Evolutionary conservation across 2,888 invertebrate species (phyloP).

Genomic region (Saturnia pavonia): DNA sequence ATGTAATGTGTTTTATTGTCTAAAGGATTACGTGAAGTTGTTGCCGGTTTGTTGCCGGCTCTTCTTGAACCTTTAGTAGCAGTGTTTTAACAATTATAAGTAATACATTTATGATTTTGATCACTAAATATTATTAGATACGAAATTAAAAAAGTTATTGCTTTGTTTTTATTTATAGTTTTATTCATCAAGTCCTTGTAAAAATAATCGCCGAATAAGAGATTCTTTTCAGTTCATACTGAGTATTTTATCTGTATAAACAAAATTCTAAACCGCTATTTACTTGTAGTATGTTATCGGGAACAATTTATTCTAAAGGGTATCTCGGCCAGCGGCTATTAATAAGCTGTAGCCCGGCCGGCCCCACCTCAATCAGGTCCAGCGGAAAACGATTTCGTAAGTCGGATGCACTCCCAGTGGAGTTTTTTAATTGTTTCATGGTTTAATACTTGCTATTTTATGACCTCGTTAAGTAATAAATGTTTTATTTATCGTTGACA

Average conservation of each 20-base stretch:
- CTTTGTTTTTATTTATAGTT: background rate
- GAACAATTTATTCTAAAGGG: constrained; percentile 20
- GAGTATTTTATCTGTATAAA: background rate
- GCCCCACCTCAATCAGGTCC: background rate
- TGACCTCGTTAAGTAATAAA: background rate
- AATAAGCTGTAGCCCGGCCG: constrained; percentile 12
- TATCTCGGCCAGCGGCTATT: constrained; percentile 21
- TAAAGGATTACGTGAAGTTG: no score
- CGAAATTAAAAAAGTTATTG: background rate
- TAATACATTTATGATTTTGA: no score
- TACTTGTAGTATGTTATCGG: constrained; percentile 19
- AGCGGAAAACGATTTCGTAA: constrained; percentile 5
- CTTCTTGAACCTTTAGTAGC: no score
- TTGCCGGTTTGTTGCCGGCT: no score
- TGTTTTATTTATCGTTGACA: background rate
- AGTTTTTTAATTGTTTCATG: background rate
- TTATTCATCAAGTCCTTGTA: background rate
- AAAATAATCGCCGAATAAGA: no score
- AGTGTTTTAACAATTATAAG: no score
- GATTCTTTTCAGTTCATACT: background rate
- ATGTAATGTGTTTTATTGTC: no score
- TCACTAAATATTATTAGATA: background rate
- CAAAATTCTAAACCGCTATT: constrained; percentile 4
- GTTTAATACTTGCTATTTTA: background rate
- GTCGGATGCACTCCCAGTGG: background rate